A percentile compares a stretch with the other conserved stretches of the same genome.
These are phyloP conservation scores for Sebastolobus altivelis DNA, from an alignment of 2,797 vertebrate genomes.

Conservation along the genomic window DNA sequence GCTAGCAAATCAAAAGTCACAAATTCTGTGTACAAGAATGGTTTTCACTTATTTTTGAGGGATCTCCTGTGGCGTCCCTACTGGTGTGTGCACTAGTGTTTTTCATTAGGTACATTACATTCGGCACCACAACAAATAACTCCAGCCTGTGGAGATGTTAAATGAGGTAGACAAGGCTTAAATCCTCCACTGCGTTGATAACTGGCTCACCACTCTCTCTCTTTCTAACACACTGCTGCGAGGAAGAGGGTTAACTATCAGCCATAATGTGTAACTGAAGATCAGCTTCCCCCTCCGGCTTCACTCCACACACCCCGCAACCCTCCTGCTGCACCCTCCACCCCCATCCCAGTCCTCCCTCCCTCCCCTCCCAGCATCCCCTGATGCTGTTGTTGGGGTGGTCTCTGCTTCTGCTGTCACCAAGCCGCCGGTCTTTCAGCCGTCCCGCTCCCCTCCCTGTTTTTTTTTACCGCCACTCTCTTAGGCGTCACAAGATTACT, in stretches of 20 bases:
- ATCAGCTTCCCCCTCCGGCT: slow-evolving; percentile 52
- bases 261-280: slow-evolving; percentile 63
- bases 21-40: neutral
- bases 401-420: slow-evolving; percentile 86
- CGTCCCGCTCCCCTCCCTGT: slow-evolving; percentile 32
- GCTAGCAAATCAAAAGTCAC: neutral
- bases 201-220: slow-evolving; percentile 48
- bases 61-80: neutral
- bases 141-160: slow-evolving; percentile 47
- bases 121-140: slow-evolving; percentile 3
- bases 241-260: slow-evolving; percentile 67
- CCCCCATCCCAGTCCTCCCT: neutral
- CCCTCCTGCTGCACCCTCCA: slow-evolving; percentile 30
- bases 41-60: slow-evolving; percentile 20
- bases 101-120: slow-evolving; percentile 48
- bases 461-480: slow-evolving; percentile 37
- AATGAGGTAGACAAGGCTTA: slow-evolving; percentile 65
- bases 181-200: slow-evolving; percentile 55
- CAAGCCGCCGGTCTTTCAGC: slow-evolving; percentile 75
- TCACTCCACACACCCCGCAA: slow-evolving; percentile 16
- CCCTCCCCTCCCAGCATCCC: slow-evolving; percentile 76
- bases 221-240: slow-evolving; percentile 50
- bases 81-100: neutral
- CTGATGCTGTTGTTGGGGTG: slow-evolving; percentile 88
- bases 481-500: slow-evolving; percentile 89